Evolutionary conservation across 2,113 vertebrate genomes (phyloP).

Genomic region (Nothocercus julius): DNA sequence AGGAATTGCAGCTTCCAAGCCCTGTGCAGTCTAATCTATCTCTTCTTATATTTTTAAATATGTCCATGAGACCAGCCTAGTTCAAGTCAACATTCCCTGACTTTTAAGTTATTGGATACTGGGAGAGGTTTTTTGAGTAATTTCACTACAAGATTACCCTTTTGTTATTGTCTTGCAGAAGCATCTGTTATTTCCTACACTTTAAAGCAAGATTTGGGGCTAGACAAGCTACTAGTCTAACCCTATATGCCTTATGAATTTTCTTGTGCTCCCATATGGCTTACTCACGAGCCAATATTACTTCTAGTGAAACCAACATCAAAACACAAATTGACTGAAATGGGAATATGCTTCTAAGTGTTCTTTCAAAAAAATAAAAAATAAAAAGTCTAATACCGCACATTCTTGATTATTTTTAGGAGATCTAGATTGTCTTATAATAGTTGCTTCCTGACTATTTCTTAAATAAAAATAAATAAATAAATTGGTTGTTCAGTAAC

Average conservation of each 20-base stretch:
- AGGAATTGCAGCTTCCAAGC: background rate
- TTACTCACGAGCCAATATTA: conserved; percentile 24
- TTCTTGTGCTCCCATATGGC: background rate
- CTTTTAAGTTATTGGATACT: background rate
- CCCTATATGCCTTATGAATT: background rate
- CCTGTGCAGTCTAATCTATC: background rate
- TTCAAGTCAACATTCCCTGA: background rate
- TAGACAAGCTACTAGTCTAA: background rate
- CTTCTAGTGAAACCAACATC: conserved; percentile 14
- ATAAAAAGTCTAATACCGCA: background rate
- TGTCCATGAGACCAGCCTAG: background rate
- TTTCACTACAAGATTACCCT: background rate
- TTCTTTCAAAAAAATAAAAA: background rate
- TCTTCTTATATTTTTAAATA: background rate
- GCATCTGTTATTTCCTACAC: background rate
- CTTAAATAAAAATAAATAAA: background rate
- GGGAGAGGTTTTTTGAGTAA: background rate
- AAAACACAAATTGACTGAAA: conserved; percentile 45
- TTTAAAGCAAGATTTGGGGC: conserved; percentile 24
- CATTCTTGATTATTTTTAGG: conserved; percentile 8
- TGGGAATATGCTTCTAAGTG: conserved; percentile 17
- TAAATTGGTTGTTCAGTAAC: background rate
- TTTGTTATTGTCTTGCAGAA: background rate
- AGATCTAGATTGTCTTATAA: background rate
- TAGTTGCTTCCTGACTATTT: background rate